These are phyloP conservation scores for Podiceps cristatus DNA, from an alignment of 2,113 vertebrate genomes.

Conservation along the genomic window DNA sequence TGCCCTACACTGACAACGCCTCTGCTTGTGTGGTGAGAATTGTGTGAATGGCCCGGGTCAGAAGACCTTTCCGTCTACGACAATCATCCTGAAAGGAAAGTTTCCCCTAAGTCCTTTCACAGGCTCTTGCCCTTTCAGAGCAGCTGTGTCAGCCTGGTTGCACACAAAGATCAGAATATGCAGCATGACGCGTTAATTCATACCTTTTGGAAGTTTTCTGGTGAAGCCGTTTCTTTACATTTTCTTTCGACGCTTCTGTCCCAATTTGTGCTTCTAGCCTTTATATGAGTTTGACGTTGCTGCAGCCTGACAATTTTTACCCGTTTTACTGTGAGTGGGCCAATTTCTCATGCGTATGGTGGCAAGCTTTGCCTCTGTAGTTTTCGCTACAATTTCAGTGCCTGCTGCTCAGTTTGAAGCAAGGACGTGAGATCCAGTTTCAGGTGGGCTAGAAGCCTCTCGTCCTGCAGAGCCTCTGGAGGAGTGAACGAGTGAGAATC, in stretches of 20 bases:
- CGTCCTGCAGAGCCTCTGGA: background rate
- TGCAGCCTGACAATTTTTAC: background rate
- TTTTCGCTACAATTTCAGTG: background rate
- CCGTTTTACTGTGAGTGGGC: background rate
- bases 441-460: background rate
- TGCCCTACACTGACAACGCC: fast-evolving
- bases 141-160: background rate
- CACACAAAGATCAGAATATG: fast-evolving
- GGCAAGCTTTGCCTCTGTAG: background rate
- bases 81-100: background rate
- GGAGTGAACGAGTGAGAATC: background rate
- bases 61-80: background rate
- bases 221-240: background rate
- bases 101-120: background rate
- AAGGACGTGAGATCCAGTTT: background rate
- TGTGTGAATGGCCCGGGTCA: background rate
- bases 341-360: fast-evolving
- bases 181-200: background rate
- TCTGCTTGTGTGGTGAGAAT: background rate
- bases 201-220: background rate
- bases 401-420: background rate
- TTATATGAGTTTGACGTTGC: background rate
- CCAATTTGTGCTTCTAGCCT: background rate
- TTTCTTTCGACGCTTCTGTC: background rate
- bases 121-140: background rate